A percentile compares a stretch with the other conserved stretches of the same genome.
Conservation (phyloP, 2,797 vertebrate genomes). For the Dendrocincla fuliginosa region DNA sequence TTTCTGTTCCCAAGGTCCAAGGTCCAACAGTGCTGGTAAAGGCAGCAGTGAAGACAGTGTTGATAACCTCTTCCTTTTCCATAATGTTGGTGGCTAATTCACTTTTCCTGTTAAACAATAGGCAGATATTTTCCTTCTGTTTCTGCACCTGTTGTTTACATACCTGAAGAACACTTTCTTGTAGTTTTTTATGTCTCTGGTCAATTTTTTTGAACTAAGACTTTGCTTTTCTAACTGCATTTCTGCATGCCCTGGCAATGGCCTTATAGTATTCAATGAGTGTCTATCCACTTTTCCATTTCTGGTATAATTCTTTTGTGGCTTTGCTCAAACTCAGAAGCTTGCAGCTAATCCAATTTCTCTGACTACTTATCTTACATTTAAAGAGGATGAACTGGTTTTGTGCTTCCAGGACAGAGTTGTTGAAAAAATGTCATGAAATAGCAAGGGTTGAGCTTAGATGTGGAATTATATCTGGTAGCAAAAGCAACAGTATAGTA, state of each 20-base stretch:
- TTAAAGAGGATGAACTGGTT: not conserved
- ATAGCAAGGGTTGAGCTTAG: not conserved
- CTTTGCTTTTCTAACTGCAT: not conserved
- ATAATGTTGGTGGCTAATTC: not conserved
- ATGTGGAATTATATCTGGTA: not conserved
- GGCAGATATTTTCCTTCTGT: not conserved
- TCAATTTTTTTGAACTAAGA: not conserved
- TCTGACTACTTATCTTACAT: not conserved
- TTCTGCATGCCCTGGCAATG: not conserved
- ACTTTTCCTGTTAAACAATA: not conserved
- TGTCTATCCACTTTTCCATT: not conserved
- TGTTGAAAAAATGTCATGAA: not conserved
- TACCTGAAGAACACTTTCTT: not conserved
- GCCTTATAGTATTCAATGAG: not conserved
- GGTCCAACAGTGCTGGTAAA: not conserved
- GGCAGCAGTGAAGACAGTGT: not conserved
- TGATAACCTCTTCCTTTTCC: not conserved
- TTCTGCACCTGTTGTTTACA: not conserved
- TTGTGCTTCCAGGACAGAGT: not conserved
- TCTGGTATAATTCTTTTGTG: not conserved
- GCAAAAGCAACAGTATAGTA: not conserved
- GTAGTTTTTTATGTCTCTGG: not conserved
- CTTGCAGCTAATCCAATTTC: not conserved
- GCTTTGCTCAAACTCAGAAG: not conserved
- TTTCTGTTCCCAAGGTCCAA: not conserved